Conservation (phyloP, 64 coral and sea anemone species). For the Stylophora pistillata region DNA sequence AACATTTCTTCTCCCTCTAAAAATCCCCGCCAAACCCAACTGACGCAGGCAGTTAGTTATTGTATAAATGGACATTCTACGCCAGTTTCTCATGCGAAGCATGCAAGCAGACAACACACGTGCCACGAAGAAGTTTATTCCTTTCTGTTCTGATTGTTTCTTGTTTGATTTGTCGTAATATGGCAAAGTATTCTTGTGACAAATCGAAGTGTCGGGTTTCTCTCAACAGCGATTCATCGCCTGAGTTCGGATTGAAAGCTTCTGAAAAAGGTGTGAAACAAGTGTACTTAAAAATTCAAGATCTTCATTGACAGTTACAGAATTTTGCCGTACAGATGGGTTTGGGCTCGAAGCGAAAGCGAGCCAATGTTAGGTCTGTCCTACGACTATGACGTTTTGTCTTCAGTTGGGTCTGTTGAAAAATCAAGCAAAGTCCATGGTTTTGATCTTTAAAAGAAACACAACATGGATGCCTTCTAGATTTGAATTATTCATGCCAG, state of each 20-base stretch:
- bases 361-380: slow-evolving; percentile 20
- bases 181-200: not conserved
- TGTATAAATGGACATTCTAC: too few species aligned
- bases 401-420: slow-evolving; percentile 50
- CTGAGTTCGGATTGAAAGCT: slow-evolving; percentile 21
- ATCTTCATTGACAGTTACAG: slow-evolving; percentile 3
- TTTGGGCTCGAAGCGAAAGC: slow-evolving; percentile 29
- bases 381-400: slow-evolving; percentile 57
- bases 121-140: not conserved
- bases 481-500: slow-evolving; percentile 24
- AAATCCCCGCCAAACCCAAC: too few species aligned
- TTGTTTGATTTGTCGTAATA: not conserved
- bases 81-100: not conserved
- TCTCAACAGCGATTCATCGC: not conserved
- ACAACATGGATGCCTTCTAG: slow-evolving; percentile 11
- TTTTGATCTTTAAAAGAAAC: not conserved
- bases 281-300: slow-evolving; percentile 32
- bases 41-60: too few species aligned
- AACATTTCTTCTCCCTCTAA: too few species aligned
- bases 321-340: slow-evolving; percentile 40
- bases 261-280: slow-evolving; percentile 38
- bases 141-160: slow-evolving; percentile 1
- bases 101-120: not conserved
- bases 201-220: slow-evolving; percentile 11
- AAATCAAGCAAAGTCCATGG: slow-evolving; percentile 39